Conservation (phyloP, 2,888 invertebrate species). For the Yponomeuta cagnagella region DNA sequence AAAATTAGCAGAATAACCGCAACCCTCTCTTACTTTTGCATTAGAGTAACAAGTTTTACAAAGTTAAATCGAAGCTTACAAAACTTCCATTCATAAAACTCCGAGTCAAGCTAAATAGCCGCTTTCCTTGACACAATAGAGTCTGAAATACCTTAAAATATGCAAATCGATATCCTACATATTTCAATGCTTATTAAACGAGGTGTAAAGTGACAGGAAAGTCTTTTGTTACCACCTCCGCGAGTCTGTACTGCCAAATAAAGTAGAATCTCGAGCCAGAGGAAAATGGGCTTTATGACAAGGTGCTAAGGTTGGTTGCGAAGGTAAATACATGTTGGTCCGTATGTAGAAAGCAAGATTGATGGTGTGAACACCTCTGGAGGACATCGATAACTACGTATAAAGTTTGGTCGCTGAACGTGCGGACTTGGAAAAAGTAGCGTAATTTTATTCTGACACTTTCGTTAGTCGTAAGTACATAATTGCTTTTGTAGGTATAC, state of each 20-base stretch:
- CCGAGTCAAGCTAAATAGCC: background rate
- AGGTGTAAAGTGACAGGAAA: background rate
- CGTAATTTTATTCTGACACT: no score
- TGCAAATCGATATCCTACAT: background rate
- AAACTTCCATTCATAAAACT: background rate
- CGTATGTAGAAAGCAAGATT: constrained; percentile 7
- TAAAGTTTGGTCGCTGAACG: background rate
- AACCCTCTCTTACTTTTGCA: no score
- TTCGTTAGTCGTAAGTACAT: no score
- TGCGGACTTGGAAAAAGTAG: background rate
- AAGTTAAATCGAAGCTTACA: no score
- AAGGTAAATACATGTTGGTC: background rate
- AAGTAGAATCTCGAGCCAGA: background rate
- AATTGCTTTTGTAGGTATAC: no score
- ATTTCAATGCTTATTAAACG: constrained; percentile 3
- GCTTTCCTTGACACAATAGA: background rate
- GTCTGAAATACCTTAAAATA: background rate
- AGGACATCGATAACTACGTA: constrained; percentile 11
- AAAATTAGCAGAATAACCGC: no score
- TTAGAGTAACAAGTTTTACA: no score
- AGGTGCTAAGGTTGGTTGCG: background rate
- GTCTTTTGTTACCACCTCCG: constrained; percentile 1
- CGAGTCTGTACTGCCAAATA: background rate
- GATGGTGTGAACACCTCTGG: constrained; percentile 3
- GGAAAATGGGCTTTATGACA: background rate